Base-by-base conservation (phyloP, 2,797 vertebrate species). In the Acestrorhynchus altus region DNA sequence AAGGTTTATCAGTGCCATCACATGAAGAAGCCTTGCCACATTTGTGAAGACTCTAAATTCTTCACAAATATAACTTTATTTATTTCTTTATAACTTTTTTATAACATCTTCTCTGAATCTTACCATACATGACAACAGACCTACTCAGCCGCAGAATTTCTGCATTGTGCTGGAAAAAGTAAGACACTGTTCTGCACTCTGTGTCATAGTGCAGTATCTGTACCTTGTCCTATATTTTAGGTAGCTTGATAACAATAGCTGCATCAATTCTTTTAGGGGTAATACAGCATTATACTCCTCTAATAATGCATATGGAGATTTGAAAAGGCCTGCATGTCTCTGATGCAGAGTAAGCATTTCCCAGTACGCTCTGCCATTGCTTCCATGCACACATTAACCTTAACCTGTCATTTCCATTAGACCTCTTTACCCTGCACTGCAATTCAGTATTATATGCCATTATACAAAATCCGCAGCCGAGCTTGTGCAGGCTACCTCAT, bases 391-490 rank as follows among this genome's bases (percentile, higher is more conserved):
- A 60, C 57, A 67, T 84, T 84, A 80, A 77, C 74, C 69, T 67
- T 61, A 44, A 28, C 39, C 74, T 72, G 65, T 71, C 35, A 56
- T 77, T 84, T 68, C 47, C 70, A 79, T 84, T 71, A 77, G 82
- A 86, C 73, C 70, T 76, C 20, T 31, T 47, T 76, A 74, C 66
- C 54, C 63, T 40, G 56, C 42, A 49, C 40, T 60, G 65, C 57
- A 66, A 44, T 57, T 73, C 76, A 39, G 59, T 47, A 76, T 78
- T 78, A 46, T 66, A 66, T 20, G 60, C 20, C 12, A 52, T 54
- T 76, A 39, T 40, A 67, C 77, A 69, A 60, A 61, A 68, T 76
- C 72, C 69, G 52, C 40, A 60, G 68, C 24, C 76, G 64, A 64
- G 51, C 64, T 22, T 67, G 49, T 13, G 31, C 7, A 49, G 70